Evolutionary conservation across 2,797 vertebrate species (phyloP), one percentile per base, ranked within the genome.

Genomic region (Sebastes trivittatus): DNA sequence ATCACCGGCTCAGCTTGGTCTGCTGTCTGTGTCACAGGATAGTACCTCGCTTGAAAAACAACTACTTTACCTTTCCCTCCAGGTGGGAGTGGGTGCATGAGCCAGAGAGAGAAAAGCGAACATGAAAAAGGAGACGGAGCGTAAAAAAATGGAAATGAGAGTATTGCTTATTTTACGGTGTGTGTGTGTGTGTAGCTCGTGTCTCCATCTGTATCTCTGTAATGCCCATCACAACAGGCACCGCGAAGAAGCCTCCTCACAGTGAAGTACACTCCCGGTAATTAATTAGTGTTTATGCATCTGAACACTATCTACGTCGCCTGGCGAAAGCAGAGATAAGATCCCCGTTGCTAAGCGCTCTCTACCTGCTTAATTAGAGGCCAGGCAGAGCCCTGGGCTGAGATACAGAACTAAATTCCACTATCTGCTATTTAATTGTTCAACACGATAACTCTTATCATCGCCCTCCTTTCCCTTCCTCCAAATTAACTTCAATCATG

Each of bases 241-340:
- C 49, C 60, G 70, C 61, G 74, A 59, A 80, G 68, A 61, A 55
- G 71, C 59, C 65, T 83, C 71, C 56, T 81, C 77, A 32, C 70
- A 80, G 64, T 69, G 61, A 83, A 80, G 59, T 54, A 67, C 65
- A 82, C 83, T 82, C 77, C 65, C 67, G 86, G 72, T 92, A 88
- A 92, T 92, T 92, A 92, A 95, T 94, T 92, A 91, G 82, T 79
- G 66, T 82, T 89, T 80, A 78, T 89, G 87, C 90, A 70, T 86
- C 83, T 84, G 83, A 88, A 85, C 88, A 66, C 73, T 88, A 83
- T 93, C 87, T 88, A 67, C 58, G 78, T 79, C 58, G 82, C 77
- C 69, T 65, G 83, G 86, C 85, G 58, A 66, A 80, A 60, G 75
- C 67, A 62, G 56, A 89, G 92, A 94, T 93, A 93, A 92, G 84